Conservation (phyloP, 2,113 vertebrate genomes). For the Lepidothrix coronata region DNA sequence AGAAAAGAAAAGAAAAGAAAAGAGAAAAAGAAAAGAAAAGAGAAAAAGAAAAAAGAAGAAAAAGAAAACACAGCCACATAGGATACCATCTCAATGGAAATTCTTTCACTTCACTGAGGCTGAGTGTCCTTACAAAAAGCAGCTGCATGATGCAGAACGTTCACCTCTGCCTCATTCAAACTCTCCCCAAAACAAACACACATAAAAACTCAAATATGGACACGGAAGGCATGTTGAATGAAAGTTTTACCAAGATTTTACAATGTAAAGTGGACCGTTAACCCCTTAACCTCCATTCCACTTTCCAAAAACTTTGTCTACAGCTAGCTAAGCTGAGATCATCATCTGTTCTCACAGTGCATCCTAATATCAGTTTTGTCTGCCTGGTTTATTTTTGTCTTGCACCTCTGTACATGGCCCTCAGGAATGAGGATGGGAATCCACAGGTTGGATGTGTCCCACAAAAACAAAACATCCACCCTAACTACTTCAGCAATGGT, state of each 20-base stretch:
- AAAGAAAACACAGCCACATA: neutral
- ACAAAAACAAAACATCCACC: neutral
- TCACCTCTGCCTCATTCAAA: neutral
- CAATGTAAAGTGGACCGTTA: neutral
- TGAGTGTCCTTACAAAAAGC: neutral
- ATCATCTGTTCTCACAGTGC: accelerated
- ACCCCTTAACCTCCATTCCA: neutral
- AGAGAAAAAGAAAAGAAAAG: too few species aligned
- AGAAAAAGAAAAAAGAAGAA: neutral
- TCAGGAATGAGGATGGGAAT: neutral
- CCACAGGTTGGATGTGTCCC: neutral
- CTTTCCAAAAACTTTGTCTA: neutral
- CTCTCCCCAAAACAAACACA: neutral
- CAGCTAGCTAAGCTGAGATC: neutral
- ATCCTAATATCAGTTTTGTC: neutral
- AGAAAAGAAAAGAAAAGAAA: too few species aligned
- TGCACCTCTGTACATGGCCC: neutral
- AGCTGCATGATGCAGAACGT: neutral
- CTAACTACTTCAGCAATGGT: neutral
- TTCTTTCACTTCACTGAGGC: neutral
- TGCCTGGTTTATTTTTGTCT: neutral
- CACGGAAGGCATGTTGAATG: neutral
- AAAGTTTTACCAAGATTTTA: neutral
- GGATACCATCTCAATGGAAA: neutral
- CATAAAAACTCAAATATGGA: neutral